A percentile compares a stretch with the other conserved stretches of the same genome.
These are phyloP conservation scores for Catharus fuscescens DNA, from an alignment of 2,113 vertebrate genomes.

Conservation along the genomic window DNA sequence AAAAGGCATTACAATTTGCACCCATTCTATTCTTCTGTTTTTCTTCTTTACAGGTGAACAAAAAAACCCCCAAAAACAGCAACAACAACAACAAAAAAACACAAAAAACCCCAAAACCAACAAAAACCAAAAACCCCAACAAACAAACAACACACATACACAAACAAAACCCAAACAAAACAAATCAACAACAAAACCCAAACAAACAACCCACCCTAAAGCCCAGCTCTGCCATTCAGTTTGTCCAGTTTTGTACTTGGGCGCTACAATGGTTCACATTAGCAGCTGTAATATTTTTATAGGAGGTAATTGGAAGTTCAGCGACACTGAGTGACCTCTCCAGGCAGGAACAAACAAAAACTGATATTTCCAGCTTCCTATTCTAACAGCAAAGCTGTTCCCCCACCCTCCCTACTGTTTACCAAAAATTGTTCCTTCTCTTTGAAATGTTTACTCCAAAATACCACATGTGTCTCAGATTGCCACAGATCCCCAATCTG, in stretches of 20 bases:
- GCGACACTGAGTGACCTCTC: background rate
- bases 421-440: background rate
- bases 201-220: background rate
- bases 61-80: background rate
- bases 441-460: conserved; percentile 34
- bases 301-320: conserved; percentile 39
- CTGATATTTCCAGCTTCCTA: conserved; percentile 25
- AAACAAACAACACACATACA: background rate
- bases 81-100: background rate
- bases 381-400: background rate
- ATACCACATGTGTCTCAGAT: background rate
- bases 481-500: background rate
- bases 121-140: background rate
- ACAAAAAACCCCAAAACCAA: background rate
- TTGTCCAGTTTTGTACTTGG: background rate
- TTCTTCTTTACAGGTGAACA: background rate
- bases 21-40: background rate
- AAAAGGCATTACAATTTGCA: background rate
- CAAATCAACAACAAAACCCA: background rate
- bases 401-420: background rate
- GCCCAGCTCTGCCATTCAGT: background rate
- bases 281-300: conserved; percentile 15
- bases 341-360: conserved; percentile 22
- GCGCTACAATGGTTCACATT: background rate
- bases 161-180: background rate